phyloP scores from a whole-genome alignment of 2,113 vertebrate genomes.

The Picathartes gymnocephalus region DNA sequence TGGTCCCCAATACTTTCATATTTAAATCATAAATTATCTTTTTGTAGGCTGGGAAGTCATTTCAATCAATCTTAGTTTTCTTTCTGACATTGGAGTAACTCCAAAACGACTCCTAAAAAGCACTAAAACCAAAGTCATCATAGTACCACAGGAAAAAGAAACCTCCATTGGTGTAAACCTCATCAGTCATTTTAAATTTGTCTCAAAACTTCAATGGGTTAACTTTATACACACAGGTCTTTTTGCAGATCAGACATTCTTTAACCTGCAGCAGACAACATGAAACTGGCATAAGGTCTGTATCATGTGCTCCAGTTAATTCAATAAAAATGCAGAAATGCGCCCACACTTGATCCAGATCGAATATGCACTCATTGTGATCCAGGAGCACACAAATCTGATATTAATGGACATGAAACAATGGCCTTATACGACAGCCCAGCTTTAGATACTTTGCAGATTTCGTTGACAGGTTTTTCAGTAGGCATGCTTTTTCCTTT shows the following conservation, averaged over 20 bases:
- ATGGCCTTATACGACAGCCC: neutral
- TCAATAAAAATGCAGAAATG: neutral
- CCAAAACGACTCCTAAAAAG: neutral
- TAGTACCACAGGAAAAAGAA: neutral
- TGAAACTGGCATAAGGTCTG: neutral
- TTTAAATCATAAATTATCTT: neutral
- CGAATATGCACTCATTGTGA: neutral
- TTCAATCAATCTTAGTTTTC: neutral
- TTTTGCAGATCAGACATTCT: neutral
- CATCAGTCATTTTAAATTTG: neutral
- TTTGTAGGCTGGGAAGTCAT: neutral
- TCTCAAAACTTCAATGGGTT: neutral
- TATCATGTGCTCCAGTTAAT: neutral
- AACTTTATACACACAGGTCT: neutral
- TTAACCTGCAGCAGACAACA: neutral
- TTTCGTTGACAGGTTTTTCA: neutral
- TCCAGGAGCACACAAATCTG: neutral
- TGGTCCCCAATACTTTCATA: neutral
- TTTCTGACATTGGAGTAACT: neutral
- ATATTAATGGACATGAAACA: neutral
- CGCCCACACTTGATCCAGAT: neutral
- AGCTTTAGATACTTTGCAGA: neutral
- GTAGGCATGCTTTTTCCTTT: neutral
- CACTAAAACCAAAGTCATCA: neutral
- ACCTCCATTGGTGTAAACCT: neutral